Evolutionary conservation across 2,113 vertebrate genomes (phyloP).

Genomic region (Acinonyx jubatus): DNA sequence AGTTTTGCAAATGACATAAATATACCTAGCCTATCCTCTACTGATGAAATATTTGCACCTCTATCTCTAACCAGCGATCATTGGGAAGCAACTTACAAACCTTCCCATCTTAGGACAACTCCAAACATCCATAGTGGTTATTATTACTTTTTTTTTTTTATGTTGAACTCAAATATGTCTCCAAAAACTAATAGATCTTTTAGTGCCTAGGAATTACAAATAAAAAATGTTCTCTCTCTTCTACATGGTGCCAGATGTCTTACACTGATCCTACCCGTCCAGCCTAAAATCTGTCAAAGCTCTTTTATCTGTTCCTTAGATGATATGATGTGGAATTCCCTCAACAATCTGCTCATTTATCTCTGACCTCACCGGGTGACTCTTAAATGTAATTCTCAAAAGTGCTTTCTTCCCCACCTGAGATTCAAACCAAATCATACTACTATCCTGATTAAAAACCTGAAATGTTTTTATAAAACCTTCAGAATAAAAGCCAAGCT

Average conservation of each 20-base stretch:
- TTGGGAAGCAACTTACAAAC: background rate
- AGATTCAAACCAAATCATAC: background rate
- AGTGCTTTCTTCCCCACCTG: background rate
- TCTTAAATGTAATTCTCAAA: background rate
- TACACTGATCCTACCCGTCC: background rate
- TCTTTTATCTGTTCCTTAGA: background rate
- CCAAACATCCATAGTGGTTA: background rate
- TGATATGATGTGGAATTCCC: background rate
- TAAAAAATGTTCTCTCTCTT: background rate
- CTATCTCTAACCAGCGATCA: background rate
- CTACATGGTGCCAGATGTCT: background rate
- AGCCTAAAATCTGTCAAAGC: background rate
- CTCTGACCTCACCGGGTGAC: background rate
- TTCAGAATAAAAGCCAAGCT: background rate
- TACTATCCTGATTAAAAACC: background rate
- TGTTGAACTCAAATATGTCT: background rate
- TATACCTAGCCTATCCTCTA: background rate
- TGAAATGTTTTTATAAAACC: background rate
- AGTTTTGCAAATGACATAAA: slow-evolving; percentile 25
- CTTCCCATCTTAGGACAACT: background rate
- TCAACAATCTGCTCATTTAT: background rate
- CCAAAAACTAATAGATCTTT: background rate
- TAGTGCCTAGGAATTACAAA: background rate
- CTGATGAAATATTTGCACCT: background rate
- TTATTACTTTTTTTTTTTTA: background rate